Evolutionary conservation across 2,797 vertebrate species (phyloP).

Genomic region (Spinus pinus): DNA sequence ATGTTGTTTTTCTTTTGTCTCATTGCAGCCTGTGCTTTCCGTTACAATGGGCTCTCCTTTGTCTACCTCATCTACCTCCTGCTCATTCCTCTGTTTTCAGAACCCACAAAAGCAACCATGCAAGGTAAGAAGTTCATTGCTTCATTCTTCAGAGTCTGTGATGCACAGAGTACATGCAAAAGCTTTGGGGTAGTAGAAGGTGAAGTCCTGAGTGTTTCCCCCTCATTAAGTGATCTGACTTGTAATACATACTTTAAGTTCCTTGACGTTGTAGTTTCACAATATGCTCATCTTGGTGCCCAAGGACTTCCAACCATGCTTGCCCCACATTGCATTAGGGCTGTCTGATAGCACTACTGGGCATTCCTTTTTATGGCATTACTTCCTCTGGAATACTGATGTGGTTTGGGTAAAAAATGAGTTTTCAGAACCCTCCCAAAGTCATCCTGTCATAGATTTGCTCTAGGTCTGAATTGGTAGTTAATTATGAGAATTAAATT

Average conservation of each 20-base stretch:
- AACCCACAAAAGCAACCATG: conserved; percentile 92
- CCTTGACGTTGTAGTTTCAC: not conserved
- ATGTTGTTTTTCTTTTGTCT: conserved; percentile 11
- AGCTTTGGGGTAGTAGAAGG: not conserved
- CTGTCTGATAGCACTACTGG: not conserved
- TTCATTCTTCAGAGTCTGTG: not conserved
- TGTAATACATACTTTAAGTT: not conserved
- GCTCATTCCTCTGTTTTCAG: conserved; percentile 94
- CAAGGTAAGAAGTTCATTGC: conserved; percentile 82
- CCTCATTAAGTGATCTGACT: not conserved
- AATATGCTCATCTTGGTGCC: not conserved
- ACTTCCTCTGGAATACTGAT: not conserved
- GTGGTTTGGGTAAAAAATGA: not conserved
- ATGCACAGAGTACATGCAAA: not conserved
- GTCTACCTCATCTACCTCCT: conserved; percentile 99
- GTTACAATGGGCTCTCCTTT: conserved; percentile 97
- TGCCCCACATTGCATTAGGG: not conserved
- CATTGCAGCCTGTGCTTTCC: conserved; percentile 91
- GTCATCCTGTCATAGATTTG: not conserved
- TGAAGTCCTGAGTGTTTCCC: not conserved
- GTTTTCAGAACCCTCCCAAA: not conserved
- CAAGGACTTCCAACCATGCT: not conserved
- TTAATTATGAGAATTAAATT: not conserved
- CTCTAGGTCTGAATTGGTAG: not conserved
- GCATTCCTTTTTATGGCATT: not conserved